A percentile compares a stretch with the other conserved stretches of the same genome.
phyloP scores from a whole-genome alignment of 1,140 invertebrate species.

The Micrasema minimum region DNA sequence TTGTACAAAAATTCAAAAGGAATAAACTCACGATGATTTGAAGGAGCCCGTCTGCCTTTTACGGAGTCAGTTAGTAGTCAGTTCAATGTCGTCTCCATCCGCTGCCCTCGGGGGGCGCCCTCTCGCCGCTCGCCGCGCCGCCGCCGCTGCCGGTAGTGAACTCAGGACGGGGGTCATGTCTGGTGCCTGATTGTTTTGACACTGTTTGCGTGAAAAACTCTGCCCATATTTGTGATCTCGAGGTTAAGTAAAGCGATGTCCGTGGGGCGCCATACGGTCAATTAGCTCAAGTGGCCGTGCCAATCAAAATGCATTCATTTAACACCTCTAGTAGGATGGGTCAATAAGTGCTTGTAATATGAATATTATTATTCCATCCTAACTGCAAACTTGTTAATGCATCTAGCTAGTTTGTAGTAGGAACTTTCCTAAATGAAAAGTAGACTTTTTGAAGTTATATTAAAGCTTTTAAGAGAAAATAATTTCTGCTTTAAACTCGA shows the following conservation, averaged over 20 bases:
- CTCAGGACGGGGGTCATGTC: not conserved
- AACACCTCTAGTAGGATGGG: slow-evolving; percentile 5
- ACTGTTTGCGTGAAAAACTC: slow-evolving; percentile 24
- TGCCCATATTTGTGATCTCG: slow-evolving; percentile 26
- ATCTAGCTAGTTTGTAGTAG: no score
- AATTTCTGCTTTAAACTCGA: no score
- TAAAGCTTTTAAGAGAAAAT: no score
- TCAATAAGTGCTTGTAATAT: not conserved
- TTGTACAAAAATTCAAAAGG: slow-evolving; percentile 1
- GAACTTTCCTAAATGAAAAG: no score
- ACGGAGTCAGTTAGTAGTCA: not conserved
- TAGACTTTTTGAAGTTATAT: no score
- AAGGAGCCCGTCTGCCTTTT: slow-evolving; percentile 5
- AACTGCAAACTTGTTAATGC: no score
- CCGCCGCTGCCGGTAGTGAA: no score
- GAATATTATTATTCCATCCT: no score
- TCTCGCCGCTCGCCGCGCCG: no score
- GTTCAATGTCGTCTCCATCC: slow-evolving; percentile 9
- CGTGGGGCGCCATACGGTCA: slow-evolving; percentile 27
- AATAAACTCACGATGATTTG: not conserved
- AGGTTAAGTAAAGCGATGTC: slow-evolving; percentile 21
- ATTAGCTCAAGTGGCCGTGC: slow-evolving; percentile 26
- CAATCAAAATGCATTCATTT: slow-evolving; percentile 30
- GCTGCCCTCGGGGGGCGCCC: not conserved
- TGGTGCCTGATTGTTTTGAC: slow-evolving; percentile 21